Base-by-base conservation (phyloP, 2,797 vertebrate species). In the Chrysocyon brachyurus region DNA sequence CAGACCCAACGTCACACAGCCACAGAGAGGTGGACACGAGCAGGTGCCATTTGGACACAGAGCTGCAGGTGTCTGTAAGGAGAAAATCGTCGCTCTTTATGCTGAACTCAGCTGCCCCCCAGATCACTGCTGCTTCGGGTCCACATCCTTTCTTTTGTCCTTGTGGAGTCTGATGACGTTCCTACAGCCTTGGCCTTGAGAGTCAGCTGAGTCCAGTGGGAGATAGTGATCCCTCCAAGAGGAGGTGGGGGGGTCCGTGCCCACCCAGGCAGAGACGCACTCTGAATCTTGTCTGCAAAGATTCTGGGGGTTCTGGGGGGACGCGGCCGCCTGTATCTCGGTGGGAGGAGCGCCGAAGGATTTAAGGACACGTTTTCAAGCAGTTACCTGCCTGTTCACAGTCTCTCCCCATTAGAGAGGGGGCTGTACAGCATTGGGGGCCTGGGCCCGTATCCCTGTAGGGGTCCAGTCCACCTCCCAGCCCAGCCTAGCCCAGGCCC, bases 41-140 rank as follows among this genome's bases (percentile, higher is more conserved):
- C 9, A 5, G 14, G 86, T 11, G 11, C 24, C 6, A 26, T 15
- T 40, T 21, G 56, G 64, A 85, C 1, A 0, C 61, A 19, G 54
- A 40, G 33, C 10, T 36, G 31, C 15, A 12, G 46, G 63, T 54
- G 11, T 84, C 70, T 56, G 12, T 52, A 21, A 36, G 33, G 52
- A n/a, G 64, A 2, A 24, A 22, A 5, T 16, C 6, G 12, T 12
- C 36, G 4, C 33, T 90, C 52, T 72, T 57, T 40, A 11, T 31
- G 9, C 52, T 15, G 21, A 17, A 5, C 57, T 77, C 40, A 11
- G 19, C 12, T 19, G 8, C 5, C 26, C 78, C 54, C n/a, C 24
- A 22, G n/a, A 70, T 1, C 14, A 0, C 0, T 15, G 16, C 4
- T 19, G 2, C 57, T 75, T 22, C 31, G 8, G 31, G 26, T 21